Evolutionary conservation across 2,113 vertebrate species (phyloP).

Genomic region (Lamprotornis superbus): DNA sequence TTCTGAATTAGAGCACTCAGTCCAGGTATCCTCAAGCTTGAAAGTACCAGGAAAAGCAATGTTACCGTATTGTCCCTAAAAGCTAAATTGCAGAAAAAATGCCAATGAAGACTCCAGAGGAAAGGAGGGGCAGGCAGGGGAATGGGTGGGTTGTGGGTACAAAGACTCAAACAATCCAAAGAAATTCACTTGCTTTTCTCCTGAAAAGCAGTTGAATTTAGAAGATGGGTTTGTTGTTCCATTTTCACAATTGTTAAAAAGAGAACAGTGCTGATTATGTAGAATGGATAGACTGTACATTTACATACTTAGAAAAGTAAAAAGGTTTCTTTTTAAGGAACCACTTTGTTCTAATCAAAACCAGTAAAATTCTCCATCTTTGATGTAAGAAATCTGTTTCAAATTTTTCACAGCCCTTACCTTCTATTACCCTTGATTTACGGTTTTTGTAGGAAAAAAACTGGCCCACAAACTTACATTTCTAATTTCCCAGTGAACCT

Average conservation of each 20-base stretch:
- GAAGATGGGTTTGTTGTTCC: neutral
- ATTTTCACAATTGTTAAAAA: neutral
- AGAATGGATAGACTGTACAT: neutral
- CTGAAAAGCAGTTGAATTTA: neutral
- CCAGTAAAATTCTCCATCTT: neutral
- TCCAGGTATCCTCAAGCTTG: neutral
- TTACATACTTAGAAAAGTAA: neutral
- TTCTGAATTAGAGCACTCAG: neutral
- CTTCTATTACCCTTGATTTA: neutral
- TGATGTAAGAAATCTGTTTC: neutral
- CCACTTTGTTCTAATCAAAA: neutral
- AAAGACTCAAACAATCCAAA: neutral
- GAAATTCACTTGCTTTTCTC: neutral
- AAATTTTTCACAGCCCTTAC: neutral
- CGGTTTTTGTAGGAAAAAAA: neutral
- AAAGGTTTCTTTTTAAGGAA: neutral
- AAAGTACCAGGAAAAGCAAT: neutral
- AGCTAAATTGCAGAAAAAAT: neutral
- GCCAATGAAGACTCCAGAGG: neutral
- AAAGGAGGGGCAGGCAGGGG: rapidly evolving
- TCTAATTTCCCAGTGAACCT: neutral
- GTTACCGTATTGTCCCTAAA: neutral
- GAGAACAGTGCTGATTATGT: neutral
- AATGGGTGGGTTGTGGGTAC: neutral
- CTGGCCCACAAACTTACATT: neutral